A percentile compares a stretch with the other conserved stretches of the same genome.
phyloP scores from a whole-genome alignment of 2,888 invertebrate species.

The Abrostola tripartita region DNA sequence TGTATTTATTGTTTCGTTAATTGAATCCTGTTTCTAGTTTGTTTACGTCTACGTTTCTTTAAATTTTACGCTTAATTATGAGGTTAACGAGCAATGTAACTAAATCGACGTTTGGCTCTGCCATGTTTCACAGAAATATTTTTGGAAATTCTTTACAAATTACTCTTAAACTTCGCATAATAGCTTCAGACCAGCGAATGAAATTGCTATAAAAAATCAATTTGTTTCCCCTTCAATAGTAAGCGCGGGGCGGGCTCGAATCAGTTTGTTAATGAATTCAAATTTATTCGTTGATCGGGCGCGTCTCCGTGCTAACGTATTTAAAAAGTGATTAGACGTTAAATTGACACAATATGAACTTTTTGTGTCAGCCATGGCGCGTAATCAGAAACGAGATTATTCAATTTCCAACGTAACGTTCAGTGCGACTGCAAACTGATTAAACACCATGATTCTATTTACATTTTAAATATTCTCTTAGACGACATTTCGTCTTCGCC shows the following conservation, averaged over 20 bases:
- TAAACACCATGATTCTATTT: constrained; percentile 55
- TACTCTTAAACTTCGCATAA: constrained; percentile 23
- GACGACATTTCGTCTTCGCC: constrained; percentile 12
- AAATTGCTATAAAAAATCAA: constrained; percentile 73
- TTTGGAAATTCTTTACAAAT: constrained; percentile 1
- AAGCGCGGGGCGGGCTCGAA: constrained; percentile 73
- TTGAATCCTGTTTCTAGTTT: constrained; percentile 5
- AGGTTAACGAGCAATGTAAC: not conserved
- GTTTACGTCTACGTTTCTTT: not conserved
- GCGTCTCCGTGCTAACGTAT: constrained; percentile 82
- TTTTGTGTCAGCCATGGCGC: constrained; percentile 77
- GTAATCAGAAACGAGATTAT: constrained; percentile 84
- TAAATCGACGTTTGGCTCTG: constrained; percentile 4
- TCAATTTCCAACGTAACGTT: constrained; percentile 78
- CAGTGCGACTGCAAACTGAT: constrained; percentile 57
- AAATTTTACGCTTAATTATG: not conserved
- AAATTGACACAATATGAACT: constrained; percentile 88
- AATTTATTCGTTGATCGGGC: constrained; percentile 87
- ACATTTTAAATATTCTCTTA: constrained; percentile 38
- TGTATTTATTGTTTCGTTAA: constrained; percentile 22
- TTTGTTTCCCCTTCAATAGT: constrained; percentile 82
- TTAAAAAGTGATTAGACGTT: constrained; percentile 88
- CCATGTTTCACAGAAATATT: too few species aligned
- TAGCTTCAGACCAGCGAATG: constrained; percentile 23
- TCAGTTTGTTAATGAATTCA: constrained; percentile 86